Evolutionary conservation across 1,140 invertebrate genomes (phyloP), one percentile per base, ranked within the genome.

Genomic region (Ectropis grisescens): DNA sequence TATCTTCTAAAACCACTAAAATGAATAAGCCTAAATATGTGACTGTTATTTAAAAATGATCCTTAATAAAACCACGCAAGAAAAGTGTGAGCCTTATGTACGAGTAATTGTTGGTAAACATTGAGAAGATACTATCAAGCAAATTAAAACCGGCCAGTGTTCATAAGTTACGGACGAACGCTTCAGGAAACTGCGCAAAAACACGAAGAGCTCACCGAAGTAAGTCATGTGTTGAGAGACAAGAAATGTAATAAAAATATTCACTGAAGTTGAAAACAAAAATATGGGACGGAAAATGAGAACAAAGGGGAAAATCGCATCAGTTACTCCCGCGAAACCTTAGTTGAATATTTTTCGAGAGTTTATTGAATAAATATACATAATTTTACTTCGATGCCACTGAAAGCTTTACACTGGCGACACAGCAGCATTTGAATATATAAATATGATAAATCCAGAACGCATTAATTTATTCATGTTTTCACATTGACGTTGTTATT

Each of bases 301-400:
- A 61, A 61, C 47, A 60, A 59, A 58, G 53, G 43, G 55, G 50
- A 53, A 61, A 61, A 53, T 58, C 53, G 52, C 51, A 65, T 58
- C 61, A 59, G 47, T 65, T 59, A 61, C 55, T 56, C 43, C 32
- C 52, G 57, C 51, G 40, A 49, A 57, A 62, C 53, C 45, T 54
- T 33, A 38, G 37, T 26, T 29, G 57, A 61, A 58, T 62, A 66
- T 71, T 65, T 66, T 66, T 62, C 39, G 55, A 51, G 52, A 47
- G 47, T 58, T 59, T 68, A 74, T 74, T 74, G 66, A 74, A 74
- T 74, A 74, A 74, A 74, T 70, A 74, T 70, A 74, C 66, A 70
- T 70, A 70, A 68, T 68, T 61, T 65, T 47, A 39, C 47, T 60
- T 54, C 58, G 58, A 62, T 64, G 53, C 45, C 51, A 55, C 52